A percentile compares a stretch with the other conserved stretches of the same genome.
phyloP scores from a whole-genome alignment of 1,140 invertebrate species.

The Apis florea region DNA sequence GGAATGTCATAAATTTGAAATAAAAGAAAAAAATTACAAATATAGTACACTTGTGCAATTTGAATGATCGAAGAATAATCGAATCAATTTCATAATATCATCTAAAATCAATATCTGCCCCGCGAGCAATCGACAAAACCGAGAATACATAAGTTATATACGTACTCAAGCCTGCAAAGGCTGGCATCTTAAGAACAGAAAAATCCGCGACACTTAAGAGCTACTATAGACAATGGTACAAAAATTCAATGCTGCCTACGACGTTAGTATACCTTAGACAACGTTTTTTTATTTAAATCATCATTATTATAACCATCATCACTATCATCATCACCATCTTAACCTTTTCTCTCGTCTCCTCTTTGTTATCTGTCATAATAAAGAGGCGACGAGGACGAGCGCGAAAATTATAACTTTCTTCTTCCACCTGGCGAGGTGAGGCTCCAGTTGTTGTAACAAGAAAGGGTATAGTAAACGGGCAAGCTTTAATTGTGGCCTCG shows the following conservation, averaged over 20 bases:
- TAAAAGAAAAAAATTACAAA: not conserved
- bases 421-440: constrained; percentile 59
- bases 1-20: not conserved
- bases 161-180: constrained; percentile 42
- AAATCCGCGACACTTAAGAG: constrained; percentile 70
- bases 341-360: constrained; percentile 34
- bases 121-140: constrained; percentile 36
- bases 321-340: not conserved
- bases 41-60: not conserved
- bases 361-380: constrained; percentile 47
- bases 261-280: constrained; percentile 73
- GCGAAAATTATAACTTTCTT: constrained; percentile 51
- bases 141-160: constrained; percentile 40
- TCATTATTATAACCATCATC: constrained; percentile 21
- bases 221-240: constrained; percentile 79
- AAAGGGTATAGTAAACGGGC: constrained; percentile 12
- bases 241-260: constrained; percentile 78
- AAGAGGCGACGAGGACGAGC: constrained; percentile 75
- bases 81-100: not conserved
- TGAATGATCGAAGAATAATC: not conserved
- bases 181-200: constrained; percentile 54
- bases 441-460: constrained; percentile 9
- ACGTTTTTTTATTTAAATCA: constrained; percentile 61
- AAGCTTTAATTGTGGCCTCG: constrained; percentile 48
- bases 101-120: constrained; percentile 29